Evolutionary conservation across 1,140 invertebrate species (phyloP).

Genomic region (Gonioctena quinquepunctata): DNA sequence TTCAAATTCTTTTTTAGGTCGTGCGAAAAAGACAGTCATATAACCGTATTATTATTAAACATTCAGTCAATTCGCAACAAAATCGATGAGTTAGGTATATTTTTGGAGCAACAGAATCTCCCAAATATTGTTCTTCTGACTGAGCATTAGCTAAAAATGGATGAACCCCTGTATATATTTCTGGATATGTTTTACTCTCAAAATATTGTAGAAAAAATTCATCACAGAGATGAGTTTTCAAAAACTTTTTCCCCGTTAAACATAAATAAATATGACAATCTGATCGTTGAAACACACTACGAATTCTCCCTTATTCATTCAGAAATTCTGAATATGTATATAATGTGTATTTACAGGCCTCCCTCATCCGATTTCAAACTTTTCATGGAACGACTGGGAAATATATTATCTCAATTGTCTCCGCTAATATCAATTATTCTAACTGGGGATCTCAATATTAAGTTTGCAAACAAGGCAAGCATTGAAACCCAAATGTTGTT

Average conservation of each 20-base stretch:
- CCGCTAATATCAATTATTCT: not conserved
- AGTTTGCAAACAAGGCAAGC: not conserved
- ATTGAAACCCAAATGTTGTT: not conserved
- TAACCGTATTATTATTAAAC: not conserved
- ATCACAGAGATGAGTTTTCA: not conserved
- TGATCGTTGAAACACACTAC: not conserved
- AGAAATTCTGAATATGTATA: not conserved
- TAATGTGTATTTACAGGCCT: not conserved
- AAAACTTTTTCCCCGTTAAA: not conserved
- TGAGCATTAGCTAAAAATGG: constrained; percentile 2
- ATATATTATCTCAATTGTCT: not conserved
- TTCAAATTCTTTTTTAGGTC: not conserved
- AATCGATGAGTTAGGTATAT: constrained; percentile 4
- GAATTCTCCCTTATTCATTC: not conserved
- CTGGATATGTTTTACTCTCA: not conserved
- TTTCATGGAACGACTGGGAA: not conserved
- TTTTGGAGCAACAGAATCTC: not conserved
- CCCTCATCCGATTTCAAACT: not conserved
- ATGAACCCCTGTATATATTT: not conserved
- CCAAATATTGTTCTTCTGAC: constrained; percentile 1
- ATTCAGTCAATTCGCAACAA: constrained; percentile 1
- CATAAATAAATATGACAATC: not conserved
- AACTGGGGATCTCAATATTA: not conserved
- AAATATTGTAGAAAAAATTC: not conserved
- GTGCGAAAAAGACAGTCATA: not conserved